Conservation (phyloP, 2,888 invertebrate genomes). For the Macropis europaea region DNA sequence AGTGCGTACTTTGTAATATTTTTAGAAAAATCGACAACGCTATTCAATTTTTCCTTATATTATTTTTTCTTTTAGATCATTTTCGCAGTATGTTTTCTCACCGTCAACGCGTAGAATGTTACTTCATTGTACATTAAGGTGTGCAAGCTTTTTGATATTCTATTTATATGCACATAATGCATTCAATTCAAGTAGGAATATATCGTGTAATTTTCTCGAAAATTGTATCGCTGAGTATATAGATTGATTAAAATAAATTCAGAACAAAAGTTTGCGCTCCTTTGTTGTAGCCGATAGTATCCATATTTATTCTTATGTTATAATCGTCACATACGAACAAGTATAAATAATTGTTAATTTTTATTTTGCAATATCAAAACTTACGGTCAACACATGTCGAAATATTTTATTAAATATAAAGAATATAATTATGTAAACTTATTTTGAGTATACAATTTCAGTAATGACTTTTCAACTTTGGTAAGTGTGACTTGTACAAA, state of each 20-base stretch:
- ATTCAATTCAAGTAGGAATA: no score
- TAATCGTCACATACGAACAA: background rate
- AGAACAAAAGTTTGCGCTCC: background rate
- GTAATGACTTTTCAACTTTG: background rate
- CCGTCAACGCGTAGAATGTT: no score
- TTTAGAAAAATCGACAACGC: background rate
- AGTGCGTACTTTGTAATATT: constrained; percentile 8
- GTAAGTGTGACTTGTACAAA: constrained; percentile 1
- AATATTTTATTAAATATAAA: no score
- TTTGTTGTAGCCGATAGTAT: background rate
- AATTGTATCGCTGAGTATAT: background rate
- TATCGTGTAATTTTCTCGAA: no score
- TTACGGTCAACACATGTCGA: no score
- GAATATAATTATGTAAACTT: no score
- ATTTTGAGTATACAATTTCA: no score
- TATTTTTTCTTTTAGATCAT: background rate
- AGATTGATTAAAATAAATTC: background rate
- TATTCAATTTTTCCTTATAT: background rate
- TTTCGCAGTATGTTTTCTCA: no score
- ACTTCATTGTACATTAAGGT: background rate
- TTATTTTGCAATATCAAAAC: background rate
- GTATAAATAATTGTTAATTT: background rate
- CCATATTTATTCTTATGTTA: background rate
- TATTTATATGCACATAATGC: no score
- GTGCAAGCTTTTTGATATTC: no score